Conservation (phyloP, 2,797 vertebrate genomes). For the Rhodeus uyekii region DNA sequence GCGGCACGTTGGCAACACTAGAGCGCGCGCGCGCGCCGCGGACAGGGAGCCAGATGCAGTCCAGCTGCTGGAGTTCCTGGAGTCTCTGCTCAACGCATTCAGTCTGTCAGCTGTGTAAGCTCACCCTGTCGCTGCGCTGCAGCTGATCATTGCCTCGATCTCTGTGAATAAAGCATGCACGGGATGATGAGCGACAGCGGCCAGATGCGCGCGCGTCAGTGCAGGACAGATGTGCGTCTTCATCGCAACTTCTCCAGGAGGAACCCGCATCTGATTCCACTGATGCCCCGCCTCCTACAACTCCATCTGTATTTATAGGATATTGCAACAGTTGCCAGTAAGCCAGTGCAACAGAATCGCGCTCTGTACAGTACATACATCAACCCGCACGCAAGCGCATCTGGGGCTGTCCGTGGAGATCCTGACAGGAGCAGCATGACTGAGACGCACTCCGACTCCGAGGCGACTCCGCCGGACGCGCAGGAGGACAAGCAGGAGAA, state of each 20-base stretch:
- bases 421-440: constrained; percentile 57
- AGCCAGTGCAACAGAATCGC: not conserved
- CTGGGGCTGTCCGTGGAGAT: not conserved
- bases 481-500: constrained; percentile 53
- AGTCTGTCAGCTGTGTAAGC: not conserved
- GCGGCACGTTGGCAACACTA: not conserved
- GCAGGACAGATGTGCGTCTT: not conserved
- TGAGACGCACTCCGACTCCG: not conserved
- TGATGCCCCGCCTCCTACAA: not conserved
- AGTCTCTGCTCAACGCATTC: not conserved
- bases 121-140: not conserved
- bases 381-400: too few relatives aligned
- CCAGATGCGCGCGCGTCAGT: not conserved
- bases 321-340: not conserved
- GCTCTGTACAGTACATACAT: too few relatives aligned
- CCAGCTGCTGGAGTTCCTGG: not conserved
- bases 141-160: not conserved
- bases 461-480: constrained; percentile 51
- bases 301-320: constrained; percentile 10
- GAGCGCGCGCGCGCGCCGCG: not conserved
- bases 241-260: not conserved
- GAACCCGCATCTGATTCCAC: not conserved
- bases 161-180: not conserved
- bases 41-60: not conserved
- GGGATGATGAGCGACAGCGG: not conserved